Base-by-base conservation (phyloP, 1,140 invertebrate genomes). In the Thaumatotibia leucotreta region DNA sequence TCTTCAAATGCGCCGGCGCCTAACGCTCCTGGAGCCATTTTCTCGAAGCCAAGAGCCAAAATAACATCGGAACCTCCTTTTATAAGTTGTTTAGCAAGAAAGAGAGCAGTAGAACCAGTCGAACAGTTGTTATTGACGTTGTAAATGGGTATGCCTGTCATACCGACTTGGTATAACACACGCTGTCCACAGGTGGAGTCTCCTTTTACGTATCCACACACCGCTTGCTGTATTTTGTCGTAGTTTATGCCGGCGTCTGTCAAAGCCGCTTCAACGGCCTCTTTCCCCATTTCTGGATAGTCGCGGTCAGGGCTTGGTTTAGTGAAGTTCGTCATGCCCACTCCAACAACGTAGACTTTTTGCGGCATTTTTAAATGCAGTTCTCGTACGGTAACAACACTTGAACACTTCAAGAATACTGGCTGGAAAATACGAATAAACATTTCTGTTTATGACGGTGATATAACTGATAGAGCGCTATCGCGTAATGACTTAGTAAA, bases 121-220 rank as follows among this genome's bases (percentile, higher is more conserved):
- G 98, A 96, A 83, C 99, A 99, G 82, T 99, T 99, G 82, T 99
- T 99, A 89, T 99, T 99, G 0, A 99, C 98, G 92, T 99, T 99
- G 91, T 96, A 98, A 67, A 99, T 95, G 8, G 99, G 99, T 75
- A 99, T 99, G 20, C 98, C 99, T 45, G 95, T 99, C 93, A 99
- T 95, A 35, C 99, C 99, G 39, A 99, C 91, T 86, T 98, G 95
- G 88, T 99, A 99, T 0, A 99, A 77, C 0, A 97, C 96, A 73
- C 98, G 92, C 92, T 99, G 98, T 2, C 99, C 99, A 91, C 95
- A 96, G 10, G 98, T 98, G 2, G 98, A 99, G 83, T 99, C 99
- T 5, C 98, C 99, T 86, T 97, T 99, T 10, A 99, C 97, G 91
- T 98, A 99, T 10, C 98, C 98, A 69, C 97, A 97, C 71, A 95